Base-by-base conservation (phyloP, 2,888 invertebrate genomes). In the Lydus trimaculatus region DNA sequence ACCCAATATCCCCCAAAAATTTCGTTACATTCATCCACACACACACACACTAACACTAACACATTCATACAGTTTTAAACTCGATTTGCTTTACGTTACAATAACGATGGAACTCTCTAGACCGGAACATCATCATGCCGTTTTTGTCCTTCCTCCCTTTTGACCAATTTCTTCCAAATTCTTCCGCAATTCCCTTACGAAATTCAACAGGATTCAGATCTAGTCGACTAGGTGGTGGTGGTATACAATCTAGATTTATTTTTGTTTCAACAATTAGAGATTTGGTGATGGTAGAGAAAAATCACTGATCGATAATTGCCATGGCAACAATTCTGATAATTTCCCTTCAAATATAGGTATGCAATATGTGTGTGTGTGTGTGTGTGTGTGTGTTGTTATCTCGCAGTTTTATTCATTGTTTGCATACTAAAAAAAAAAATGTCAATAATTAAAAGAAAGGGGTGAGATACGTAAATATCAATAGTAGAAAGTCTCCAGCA, bases 1-100 rank as follows among this genome's bases (percentile, higher is more conserved):
- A 43, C n/a, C 5, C n/a, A 17, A 17, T 33, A n/a, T 43, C 4
- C 17, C 43, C 56, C 56, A 25, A 59, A 67, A 67, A 61, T 61
- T 64, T 25, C 61, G 60, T 31, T 52, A 13, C 15, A 23, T 36
- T 43, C 28, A 48, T 31, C 65, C 60, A 25, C 60, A 31, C 31
- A 61, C 61, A 52, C 65, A 61, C 63, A 63, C 56, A 52, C 52
- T 3, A 2, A 28, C 28, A 28, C 28, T 3, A 2, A 63, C 43
- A 43, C 43, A 62, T 25, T 43, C 48, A 43, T 31, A 28, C 28
- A 58, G 15, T 20, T 28, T 20, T 31, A 59, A 31, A 59, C 15
- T 31, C 59, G 59, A 33, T 59, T 59, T 59, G 15, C 31, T 17
- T 33, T 33, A 59, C 31, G 58, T 58, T 28, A 23, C 58, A 58